Evolutionary conservation across 2,888 invertebrate genomes (phyloP).

Genomic region (Punctoribates punctum): DNA sequence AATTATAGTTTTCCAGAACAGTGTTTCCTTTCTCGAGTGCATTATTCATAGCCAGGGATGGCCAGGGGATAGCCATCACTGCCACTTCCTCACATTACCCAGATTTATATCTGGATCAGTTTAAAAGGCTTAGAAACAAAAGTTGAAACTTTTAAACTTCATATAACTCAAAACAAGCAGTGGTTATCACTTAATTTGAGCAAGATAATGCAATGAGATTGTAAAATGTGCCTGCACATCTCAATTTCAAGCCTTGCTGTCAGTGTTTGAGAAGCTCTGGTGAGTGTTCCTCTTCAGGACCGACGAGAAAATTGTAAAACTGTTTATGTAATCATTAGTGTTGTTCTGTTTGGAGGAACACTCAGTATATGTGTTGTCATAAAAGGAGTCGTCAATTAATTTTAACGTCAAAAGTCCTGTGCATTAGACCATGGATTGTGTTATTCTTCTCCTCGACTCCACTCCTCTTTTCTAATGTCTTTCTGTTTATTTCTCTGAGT

Average conservation of each 20-base stretch:
- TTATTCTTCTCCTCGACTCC: neutral
- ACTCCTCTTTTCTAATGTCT: neutral
- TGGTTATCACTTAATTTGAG: no score
- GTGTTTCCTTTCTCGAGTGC: neutral
- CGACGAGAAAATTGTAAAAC: neutral
- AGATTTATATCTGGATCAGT: no score
- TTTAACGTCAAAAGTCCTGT: conserved; percentile 6
- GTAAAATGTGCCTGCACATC: no score
- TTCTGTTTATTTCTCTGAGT: neutral
- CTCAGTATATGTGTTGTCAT: conserved; percentile 1
- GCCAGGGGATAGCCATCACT: neutral
- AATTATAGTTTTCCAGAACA: conserved; percentile 1
- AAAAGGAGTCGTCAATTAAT: conserved; percentile 13
- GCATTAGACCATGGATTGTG: neutral
- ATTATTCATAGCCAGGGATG: neutral
- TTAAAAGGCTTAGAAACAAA: no score
- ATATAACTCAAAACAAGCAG: no score
- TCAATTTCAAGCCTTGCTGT: no score
- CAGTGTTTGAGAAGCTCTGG: no score
- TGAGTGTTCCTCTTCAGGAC: no score
- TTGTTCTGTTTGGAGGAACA: neutral
- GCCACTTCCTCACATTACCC: no score
- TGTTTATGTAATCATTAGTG: conserved; percentile 23
- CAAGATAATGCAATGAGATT: no score
- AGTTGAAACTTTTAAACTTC: no score